Base-by-base conservation (phyloP, 2,113 vertebrate genomes). In the Syrrhaptes paradoxus region DNA sequence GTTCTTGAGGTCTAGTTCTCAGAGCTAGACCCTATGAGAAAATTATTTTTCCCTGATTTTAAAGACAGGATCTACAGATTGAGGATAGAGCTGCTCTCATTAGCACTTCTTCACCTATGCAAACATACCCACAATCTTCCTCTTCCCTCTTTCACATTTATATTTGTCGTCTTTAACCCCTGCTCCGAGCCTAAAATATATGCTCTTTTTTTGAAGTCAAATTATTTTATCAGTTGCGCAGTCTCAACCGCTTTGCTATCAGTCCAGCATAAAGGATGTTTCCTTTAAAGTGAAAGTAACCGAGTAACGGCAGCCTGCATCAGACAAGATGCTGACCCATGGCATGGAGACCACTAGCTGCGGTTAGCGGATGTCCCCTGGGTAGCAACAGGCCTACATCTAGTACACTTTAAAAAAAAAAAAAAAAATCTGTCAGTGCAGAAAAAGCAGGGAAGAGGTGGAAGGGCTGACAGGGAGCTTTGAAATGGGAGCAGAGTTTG, bases 241-340 rank as follows among this genome's bases (percentile, higher is more conserved):
- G 0, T 66, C 75, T 82, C 63, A 43, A 21, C 41, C 25, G 3
- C 32, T 79, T 84, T 41, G 49, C 67, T 87, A 3, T 14, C 49
- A 79, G 36, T 31, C 77, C 51, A 41, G 62, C 54, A 51, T 82
- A 70, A 85, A 87, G 66, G 36, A 67, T 62, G 55, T 55, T 93
- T 93, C n/a, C 38, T 66, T 92, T 92, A 49, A 81, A 85, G 74
- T 79, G 87, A 94, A 87, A 79, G 54, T 32, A 83, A 43, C 20
- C 22, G 51, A 82, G 45, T 58, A 17, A 31, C 28, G 46, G 22
- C 29, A 34, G 70, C 65, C 86, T 34, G 31, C 58, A 54, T 36
- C 55, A 65, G 70, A 29, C 32, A 41, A 51, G 52, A 66, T 4
- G 45, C 80, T 78, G 83, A 74, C 76, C 76, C 31, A 5, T 63